These are phyloP conservation scores for Rhinolophus sinicus DNA, from an alignment of 2,113 vertebrate genomes.

Conservation along the genomic window DNA sequence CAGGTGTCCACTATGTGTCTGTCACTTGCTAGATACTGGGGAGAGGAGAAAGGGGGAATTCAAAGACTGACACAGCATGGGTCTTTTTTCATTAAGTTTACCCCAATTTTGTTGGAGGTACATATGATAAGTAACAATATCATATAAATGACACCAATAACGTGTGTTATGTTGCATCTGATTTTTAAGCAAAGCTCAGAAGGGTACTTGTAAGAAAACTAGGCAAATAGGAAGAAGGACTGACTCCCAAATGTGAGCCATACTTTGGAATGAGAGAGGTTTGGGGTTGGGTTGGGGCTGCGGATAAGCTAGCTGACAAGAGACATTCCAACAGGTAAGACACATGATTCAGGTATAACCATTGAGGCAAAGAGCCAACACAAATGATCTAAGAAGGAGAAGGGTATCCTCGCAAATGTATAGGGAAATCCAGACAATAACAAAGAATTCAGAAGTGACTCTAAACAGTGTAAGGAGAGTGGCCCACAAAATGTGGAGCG, in stretches of 20 bases:
- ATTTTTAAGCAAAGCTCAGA: not conserved
- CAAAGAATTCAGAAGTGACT: not conserved
- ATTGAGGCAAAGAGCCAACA: not conserved
- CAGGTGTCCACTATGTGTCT: not conserved
- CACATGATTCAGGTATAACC: not conserved
- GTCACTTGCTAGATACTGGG: not conserved
- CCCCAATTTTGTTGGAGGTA: not conserved
- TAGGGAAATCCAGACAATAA: not conserved
- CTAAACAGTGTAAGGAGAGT: not conserved
- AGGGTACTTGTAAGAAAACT: not conserved
- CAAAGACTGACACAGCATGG: not conserved
- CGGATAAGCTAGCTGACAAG: not conserved
- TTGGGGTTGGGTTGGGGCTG: not conserved
- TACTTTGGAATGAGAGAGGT: not conserved
- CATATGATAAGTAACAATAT: not conserved
- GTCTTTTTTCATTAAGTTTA: not conserved
- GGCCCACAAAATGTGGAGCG: too few relatives aligned
- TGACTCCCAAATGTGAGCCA: not conserved
- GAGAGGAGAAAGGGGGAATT: not conserved
- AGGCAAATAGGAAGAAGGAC: not conserved
- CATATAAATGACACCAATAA: not conserved
- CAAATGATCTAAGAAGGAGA: not conserved
- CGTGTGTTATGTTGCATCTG: not conserved
- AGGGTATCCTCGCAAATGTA: not conserved
- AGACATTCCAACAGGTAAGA: not conserved